Percentiles rank a stretch among this genome's conserved stretches.
Conservation (phyloP, 2,113 vertebrate genomes). For the Bucco capensis region DNA sequence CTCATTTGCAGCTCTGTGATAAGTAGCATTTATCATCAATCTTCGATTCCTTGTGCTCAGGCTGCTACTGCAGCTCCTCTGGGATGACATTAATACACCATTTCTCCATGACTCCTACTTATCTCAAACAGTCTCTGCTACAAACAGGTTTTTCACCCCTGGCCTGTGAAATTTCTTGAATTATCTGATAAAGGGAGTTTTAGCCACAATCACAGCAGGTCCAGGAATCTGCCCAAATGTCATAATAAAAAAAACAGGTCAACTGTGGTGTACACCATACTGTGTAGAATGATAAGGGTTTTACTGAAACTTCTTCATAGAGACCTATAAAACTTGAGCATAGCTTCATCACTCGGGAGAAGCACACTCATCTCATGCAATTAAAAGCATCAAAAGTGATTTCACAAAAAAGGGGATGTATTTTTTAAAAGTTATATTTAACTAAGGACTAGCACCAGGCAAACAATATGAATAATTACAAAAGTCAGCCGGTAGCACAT, state of each 20-base stretch:
- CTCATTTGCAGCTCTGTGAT: not conserved
- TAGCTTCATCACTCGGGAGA: not conserved
- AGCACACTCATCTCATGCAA: not conserved
- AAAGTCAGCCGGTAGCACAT: not conserved
- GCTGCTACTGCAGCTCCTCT: not conserved
- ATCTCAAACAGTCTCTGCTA: not conserved
- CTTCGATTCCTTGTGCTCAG: not conserved
- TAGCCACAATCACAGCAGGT: not conserved
- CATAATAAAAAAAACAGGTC: not conserved
- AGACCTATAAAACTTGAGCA: not conserved
- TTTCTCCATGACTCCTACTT: not conserved
- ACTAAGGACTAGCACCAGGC: conserved; percentile 13
- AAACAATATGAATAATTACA: not conserved
- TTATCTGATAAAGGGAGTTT: not conserved
- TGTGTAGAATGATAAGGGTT: not conserved
- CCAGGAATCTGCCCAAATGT: not conserved
- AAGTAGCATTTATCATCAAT: not conserved
- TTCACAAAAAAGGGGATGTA: not conserved
- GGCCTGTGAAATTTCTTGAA: not conserved
- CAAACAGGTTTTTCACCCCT: not conserved
- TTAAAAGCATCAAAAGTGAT: not conserved
- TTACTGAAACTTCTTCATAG: not conserved
- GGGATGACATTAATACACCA: not conserved
- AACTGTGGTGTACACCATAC: not conserved
- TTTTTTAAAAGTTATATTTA: conserved; percentile 35